Evolutionary conservation across 1,140 invertebrate species (phyloP).

Genomic region (Polyergus mexicanus): DNA sequence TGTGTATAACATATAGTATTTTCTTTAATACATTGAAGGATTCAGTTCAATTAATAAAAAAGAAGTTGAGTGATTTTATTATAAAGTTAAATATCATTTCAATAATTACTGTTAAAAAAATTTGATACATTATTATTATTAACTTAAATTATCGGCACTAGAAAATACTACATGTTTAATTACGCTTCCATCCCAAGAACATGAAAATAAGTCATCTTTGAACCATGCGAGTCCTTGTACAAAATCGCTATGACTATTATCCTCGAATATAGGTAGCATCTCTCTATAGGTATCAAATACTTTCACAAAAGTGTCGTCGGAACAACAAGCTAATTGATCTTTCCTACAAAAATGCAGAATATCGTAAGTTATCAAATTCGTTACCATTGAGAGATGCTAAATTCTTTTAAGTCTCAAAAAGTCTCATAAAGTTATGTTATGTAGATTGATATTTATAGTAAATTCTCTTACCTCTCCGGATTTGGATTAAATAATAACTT

Average conservation of each 20-base stretch:
- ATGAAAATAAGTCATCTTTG: constrained; percentile 80
- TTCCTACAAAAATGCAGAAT: constrained; percentile 67
- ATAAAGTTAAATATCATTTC: constrained; percentile 5
- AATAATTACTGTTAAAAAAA: not conserved
- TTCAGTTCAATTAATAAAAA: constrained; percentile 15
- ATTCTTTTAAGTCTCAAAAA: not conserved
- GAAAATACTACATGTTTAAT: constrained; percentile 70
- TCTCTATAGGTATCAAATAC: constrained; percentile 77
- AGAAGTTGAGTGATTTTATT: constrained; percentile 7
- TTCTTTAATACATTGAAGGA: not conserved
- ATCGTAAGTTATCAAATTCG: not conserved
- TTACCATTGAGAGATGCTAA: not conserved
- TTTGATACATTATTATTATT: not conserved
- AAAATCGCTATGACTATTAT: constrained; percentile 79
- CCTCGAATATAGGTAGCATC: constrained; percentile 72
- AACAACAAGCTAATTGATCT: constrained; percentile 80
- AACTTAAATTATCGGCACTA: not conserved
- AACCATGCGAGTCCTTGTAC: constrained; percentile 83
- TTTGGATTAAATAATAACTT: constrained; percentile 80
- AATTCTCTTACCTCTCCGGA: constrained; percentile 77
- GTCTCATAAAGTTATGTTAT: constrained; percentile 3
- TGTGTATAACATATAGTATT: constrained; percentile 4
- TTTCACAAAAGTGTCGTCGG: constrained; percentile 78
- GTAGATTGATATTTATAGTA: constrained; percentile 12
- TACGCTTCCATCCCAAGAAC: constrained; percentile 82